These are phyloP conservation scores for Drosophila paranaensis DNA, from an alignment of 2,888 invertebrate species.

Conservation along the genomic window DNA sequence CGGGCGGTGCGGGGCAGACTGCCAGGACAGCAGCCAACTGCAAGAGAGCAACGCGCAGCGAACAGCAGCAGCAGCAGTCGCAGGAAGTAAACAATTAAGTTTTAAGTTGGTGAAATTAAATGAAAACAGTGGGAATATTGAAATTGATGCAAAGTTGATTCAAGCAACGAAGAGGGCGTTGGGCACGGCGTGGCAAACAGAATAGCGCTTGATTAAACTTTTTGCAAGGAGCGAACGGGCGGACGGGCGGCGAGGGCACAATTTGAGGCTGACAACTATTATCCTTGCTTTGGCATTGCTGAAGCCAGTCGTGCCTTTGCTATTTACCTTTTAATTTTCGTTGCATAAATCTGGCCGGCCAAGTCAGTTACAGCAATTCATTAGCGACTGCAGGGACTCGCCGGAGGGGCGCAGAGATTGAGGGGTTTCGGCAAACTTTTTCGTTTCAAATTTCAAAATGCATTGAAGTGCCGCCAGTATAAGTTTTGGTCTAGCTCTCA, in stretches of 20 bases:
- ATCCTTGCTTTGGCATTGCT: conserved; percentile 36
- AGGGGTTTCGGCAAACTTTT: conserved; percentile 49
- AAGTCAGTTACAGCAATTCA: conserved; percentile 76
- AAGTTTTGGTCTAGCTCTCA: conserved; percentile 57
- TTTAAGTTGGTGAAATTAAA: conserved; percentile 79
- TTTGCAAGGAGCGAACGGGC: conserved; percentile 19
- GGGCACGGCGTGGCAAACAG: conserved; percentile 54
- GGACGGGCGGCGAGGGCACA: neutral
- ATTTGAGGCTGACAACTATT: conserved; percentile 57
- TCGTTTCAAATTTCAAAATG: conserved; percentile 66
- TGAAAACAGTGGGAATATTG: conserved; percentile 80
- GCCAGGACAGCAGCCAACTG: conserved; percentile 30
- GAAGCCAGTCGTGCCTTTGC: conserved; percentile 41
- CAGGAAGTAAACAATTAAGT: conserved; percentile 78
- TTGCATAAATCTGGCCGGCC: conserved; percentile 67
- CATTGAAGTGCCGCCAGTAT: conserved; percentile 73
- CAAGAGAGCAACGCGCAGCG: conserved; percentile 16
- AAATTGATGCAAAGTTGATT: conserved; percentile 80
- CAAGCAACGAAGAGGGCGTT: conserved; percentile 40
- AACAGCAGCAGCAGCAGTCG: conserved; percentile 19
- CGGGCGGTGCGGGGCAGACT: neutral
- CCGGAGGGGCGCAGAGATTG: neutral
- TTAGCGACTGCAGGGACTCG: conserved; percentile 54
- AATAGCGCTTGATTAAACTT: conserved; percentile 77
- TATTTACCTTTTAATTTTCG: conserved; percentile 77